Evolutionary conservation across 2,797 vertebrate genomes (phyloP).

Genomic region (Propithecus perrieri): DNA sequence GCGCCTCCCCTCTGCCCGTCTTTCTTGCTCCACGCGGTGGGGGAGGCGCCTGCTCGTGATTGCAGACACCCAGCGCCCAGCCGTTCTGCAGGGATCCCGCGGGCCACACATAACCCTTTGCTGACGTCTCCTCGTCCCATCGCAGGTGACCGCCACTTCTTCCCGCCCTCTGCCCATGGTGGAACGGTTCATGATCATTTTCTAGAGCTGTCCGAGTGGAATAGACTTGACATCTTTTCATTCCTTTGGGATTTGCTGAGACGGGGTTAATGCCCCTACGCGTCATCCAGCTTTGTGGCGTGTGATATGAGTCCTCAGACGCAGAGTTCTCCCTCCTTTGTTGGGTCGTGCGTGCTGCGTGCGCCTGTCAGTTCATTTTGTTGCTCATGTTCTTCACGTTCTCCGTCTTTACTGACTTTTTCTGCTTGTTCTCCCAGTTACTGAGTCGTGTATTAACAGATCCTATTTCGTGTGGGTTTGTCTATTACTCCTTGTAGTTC

Average conservation of each 20-base stretch:
- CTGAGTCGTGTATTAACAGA: not conserved
- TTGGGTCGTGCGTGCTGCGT: fast-evolving
- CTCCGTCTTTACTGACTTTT: not conserved
- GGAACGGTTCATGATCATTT: not conserved
- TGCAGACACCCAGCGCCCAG: not conserved
- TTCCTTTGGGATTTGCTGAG: not conserved
- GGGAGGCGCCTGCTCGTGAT: not conserved
- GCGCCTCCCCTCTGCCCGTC: not conserved
- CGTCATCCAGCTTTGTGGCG: not conserved
- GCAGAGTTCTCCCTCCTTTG: fast-evolving
- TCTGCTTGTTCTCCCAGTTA: not conserved
- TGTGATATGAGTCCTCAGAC: too few species aligned
- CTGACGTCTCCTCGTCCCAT: not conserved
- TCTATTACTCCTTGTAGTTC: not conserved
- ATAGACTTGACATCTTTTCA: not conserved
- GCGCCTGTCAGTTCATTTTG: not conserved
- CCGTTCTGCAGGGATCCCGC: fast-evolving
- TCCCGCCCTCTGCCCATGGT: not conserved
- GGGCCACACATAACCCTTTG: fast-evolving
- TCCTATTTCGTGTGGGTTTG: not conserved
- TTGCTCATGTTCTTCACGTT: not conserved
- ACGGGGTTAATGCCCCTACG: not conserved
- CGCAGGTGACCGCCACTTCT: too few species aligned
- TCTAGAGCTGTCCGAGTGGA: not conserved
- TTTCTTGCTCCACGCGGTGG: not conserved